Conservation (phyloP, 2,113 vertebrate genomes). For the Dolichotis patagonum region DNA sequence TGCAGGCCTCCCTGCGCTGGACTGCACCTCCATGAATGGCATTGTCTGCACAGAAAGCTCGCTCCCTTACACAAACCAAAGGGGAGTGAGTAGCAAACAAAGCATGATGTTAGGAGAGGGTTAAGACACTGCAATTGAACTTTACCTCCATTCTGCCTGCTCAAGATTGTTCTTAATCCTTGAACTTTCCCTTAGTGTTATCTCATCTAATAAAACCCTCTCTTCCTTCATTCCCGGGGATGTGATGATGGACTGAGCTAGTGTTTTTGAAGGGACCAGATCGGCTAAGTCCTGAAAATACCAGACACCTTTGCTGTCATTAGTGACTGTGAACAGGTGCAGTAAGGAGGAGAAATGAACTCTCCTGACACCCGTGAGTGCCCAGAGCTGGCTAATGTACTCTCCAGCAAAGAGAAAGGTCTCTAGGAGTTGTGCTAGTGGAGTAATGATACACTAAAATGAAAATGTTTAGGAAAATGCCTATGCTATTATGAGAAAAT, state of each 20-base stretch:
- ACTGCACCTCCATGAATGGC: neutral
- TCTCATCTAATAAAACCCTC: neutral
- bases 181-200: neutral
- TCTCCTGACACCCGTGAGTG: neutral
- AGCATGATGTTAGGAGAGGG: neutral
- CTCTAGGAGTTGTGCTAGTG: neutral
- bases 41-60: neutral
- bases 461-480: neutral
- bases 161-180: neutral
- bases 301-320: neutral
- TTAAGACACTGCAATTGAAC: neutral
- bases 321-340: neutral
- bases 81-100: neutral
- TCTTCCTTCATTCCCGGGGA: neutral
- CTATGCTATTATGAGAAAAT: conserved; percentile 32
- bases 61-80: neutral
- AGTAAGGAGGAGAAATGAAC: neutral
- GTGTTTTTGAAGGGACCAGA: neutral
- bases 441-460: neutral
- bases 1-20: neutral
- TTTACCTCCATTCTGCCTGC: neutral
- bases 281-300: neutral
- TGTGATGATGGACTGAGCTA: neutral
- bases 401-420: neutral
- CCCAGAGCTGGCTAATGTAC: neutral